A percentile compares a stretch with the other conserved stretches of the same genome.
phyloP scores from a whole-genome alignment of 2,113 vertebrate species.

The Tonatia bakeri region DNA sequence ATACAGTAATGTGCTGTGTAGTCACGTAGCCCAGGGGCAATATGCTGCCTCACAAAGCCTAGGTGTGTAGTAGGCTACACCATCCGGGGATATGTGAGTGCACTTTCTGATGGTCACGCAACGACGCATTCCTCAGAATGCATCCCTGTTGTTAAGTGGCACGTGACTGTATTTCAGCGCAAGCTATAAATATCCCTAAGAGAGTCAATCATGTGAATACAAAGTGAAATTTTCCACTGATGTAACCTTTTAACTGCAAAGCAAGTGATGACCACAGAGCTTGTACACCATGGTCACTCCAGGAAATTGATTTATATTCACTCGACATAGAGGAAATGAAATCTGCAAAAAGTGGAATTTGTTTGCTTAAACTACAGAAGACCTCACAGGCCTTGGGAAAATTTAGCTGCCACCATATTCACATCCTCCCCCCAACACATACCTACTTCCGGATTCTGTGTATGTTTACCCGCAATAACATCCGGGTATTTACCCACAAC shows the following conservation, averaged over 20 bases:
- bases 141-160: not conserved
- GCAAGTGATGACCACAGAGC: not conserved
- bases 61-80: not conserved
- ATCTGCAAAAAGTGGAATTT: not conserved
- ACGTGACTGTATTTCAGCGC: not conserved
- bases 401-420: not conserved
- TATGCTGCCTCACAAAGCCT: not conserved
- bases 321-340: not conserved
- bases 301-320: conserved; percentile 5
- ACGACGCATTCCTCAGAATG: not conserved
- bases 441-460: too few species aligned
- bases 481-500: not conserved
- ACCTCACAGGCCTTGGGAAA: not conserved
- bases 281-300: not conserved
- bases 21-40: not conserved
- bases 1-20: not conserved
- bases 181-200: not conserved
- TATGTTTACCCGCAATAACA: not conserved
- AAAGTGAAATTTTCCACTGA: not conserved
- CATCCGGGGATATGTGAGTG: not conserved
- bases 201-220: not conserved
- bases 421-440: not conserved
- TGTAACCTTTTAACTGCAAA: conserved; percentile 19
- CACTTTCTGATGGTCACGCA: not conserved
- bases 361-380: conserved; percentile 10